Percentiles rank a stretch among this genome's conserved stretches.
Evolutionary conservation across 2,888 invertebrate species (phyloP).

Genomic region (Pocota personata): DNA sequence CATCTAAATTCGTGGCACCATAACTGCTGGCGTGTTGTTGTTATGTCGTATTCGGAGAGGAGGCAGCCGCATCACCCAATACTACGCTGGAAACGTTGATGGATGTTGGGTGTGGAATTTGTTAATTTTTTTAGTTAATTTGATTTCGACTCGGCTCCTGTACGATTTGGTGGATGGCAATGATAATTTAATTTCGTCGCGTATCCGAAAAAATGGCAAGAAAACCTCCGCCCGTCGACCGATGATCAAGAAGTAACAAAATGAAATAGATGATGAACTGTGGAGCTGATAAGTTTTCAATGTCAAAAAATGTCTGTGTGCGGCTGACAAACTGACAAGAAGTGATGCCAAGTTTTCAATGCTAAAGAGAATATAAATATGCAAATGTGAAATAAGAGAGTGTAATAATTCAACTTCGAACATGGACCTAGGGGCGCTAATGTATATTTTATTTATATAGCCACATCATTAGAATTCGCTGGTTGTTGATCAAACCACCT

Average conservation of each 20-base stretch:
- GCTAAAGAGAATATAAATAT: background rate
- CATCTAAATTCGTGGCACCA: constrained; percentile 33
- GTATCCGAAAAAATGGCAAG: constrained; percentile 30
- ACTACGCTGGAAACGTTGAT: constrained; percentile 1
- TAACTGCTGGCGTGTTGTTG: constrained; percentile 82
- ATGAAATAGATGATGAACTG: constrained; percentile 40
- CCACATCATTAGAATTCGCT: too few species aligned
- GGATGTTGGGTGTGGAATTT: constrained; percentile 15
- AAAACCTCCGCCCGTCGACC: constrained; percentile 55
- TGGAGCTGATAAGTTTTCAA: constrained; percentile 61
- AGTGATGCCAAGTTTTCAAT: constrained; percentile 37
- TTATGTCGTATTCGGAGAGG: constrained; percentile 94
- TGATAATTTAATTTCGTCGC: background rate
- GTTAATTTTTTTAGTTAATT: background rate
- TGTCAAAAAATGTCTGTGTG: constrained; percentile 47
- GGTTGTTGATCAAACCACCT: too few species aligned
- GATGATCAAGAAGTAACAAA: constrained; percentile 24
- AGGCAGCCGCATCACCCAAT: constrained; percentile 81
- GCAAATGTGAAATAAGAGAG: background rate
- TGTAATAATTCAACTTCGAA: background rate
- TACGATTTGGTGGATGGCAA: background rate
- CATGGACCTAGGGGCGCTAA: background rate
- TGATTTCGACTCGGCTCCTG: background rate
- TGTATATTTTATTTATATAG: too few species aligned
- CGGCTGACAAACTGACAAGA: constrained; percentile 41